A percentile compares a stretch with the other conserved stretches of the same genome.
phyloP scores from a whole-genome alignment of 2,113 vertebrate genomes.

The Thunnus thynnus region DNA sequence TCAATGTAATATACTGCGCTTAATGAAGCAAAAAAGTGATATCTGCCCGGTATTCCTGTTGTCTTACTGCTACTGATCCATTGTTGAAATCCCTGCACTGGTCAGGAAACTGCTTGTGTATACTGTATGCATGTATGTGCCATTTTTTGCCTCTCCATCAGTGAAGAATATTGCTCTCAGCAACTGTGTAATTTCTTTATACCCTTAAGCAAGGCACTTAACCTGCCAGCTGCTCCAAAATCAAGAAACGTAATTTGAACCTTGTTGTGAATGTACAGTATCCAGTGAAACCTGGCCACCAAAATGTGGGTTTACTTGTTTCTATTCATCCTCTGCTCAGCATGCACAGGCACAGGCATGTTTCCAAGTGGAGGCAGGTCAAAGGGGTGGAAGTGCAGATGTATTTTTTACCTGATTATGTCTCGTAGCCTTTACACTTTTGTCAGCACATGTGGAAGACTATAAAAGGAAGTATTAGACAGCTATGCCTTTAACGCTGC shows the following conservation, averaged over 20 bases:
- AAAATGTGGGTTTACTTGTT: slow-evolving; percentile 11
- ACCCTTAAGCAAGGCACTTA: slow-evolving; percentile 42
- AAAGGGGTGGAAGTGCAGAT: slow-evolving; percentile 1
- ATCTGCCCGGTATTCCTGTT: slow-evolving; percentile 6
- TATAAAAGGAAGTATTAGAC: slow-evolving; percentile 26
- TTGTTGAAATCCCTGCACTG: slow-evolving; percentile 24
- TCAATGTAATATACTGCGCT: neutral
- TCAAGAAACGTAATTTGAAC: neutral
- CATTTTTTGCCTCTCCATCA: slow-evolving; percentile 17
- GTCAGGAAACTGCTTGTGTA: neutral
- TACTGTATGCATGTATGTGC: neutral
- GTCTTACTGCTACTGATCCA: slow-evolving; percentile 21
- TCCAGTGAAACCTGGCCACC: neutral
- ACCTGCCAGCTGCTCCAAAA: slow-evolving; percentile 38
- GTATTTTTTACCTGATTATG: slow-evolving; percentile 21
- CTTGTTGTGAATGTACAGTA: neutral
- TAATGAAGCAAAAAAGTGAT: neutral
- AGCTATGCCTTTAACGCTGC: slow-evolving; percentile 1
- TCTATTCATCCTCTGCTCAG: neutral
- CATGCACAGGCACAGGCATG: neutral
- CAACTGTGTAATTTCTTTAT: slow-evolving; percentile 31
- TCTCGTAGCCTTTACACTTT: slow-evolving; percentile 28
- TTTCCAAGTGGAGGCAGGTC: slow-evolving; percentile 27
- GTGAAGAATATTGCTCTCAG: slow-evolving; percentile 38
- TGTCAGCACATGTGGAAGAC: slow-evolving; percentile 14